phyloP scores from a whole-genome alignment of 2,888 invertebrate species.

The Lottia scabra region DNA sequence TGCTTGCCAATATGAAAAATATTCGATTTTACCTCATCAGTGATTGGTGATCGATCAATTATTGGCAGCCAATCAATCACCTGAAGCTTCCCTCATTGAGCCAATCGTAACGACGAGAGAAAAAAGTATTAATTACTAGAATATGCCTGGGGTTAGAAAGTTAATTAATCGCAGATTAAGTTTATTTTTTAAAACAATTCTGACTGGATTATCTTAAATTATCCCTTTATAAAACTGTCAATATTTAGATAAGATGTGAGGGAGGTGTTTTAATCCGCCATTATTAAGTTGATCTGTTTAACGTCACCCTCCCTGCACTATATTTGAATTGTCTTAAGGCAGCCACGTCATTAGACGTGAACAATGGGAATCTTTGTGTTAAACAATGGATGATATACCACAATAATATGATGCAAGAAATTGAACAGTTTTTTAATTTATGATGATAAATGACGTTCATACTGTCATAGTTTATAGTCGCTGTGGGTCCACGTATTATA shows the following conservation, averaged over 20 bases:
- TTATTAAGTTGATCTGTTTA: not conserved
- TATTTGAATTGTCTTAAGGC: not conserved
- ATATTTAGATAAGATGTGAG: not conserved
- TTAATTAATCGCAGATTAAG: not conserved
- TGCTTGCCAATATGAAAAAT: not conserved
- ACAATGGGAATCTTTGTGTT: no score
- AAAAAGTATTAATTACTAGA: not conserved
- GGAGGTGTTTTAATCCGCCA: not conserved
- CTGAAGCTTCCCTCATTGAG: not conserved
- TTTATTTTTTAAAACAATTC: no score
- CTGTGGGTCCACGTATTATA: no score
- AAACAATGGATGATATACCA: no score
- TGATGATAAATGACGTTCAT: no score
- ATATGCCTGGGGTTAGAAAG: not conserved
- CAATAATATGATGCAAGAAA: no score
- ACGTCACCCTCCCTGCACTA: not conserved
- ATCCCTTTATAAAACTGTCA: not conserved
- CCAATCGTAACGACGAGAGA: not conserved
- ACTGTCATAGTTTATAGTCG: no score
- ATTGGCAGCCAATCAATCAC: not conserved
- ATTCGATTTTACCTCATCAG: not conserved
- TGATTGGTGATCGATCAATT: constrained; percentile 1
- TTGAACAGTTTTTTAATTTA: no score
- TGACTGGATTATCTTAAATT: no score
- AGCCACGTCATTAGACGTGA: no score